phyloP scores from a whole-genome alignment of 2,888 invertebrate species.

The Vanessa cardui region DNA sequence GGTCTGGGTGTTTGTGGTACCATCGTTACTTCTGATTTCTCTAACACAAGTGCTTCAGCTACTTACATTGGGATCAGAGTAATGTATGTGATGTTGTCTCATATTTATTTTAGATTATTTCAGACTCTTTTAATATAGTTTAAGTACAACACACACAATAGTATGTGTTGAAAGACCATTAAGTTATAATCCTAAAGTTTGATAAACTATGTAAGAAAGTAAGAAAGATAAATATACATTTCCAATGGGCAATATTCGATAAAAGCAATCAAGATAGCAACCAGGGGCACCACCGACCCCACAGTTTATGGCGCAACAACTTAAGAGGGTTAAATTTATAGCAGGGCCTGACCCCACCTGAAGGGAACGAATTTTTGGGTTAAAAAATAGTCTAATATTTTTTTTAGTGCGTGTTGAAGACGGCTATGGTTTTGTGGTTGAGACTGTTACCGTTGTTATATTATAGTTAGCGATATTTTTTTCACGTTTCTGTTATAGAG shows the following conservation, averaged over 20 bases:
- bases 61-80: too few relatives aligned
- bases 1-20: too few relatives aligned
- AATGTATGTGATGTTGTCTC: too few relatives aligned
- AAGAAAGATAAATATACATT: slow-evolving; percentile 42
- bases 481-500: too few relatives aligned
- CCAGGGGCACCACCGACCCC: slow-evolving; percentile 51
- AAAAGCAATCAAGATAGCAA: slow-evolving; percentile 71
- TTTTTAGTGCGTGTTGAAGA: slow-evolving; percentile 22
- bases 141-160: too few relatives aligned
- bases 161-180: too few relatives aligned
- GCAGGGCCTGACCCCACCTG: slow-evolving; percentile 60
- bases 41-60: too few relatives aligned
- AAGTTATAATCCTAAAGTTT: background rate
- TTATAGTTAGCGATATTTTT: background rate
- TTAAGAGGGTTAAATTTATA: slow-evolving; percentile 70
- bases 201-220: background rate
- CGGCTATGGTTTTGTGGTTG: background rate
- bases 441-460: background rate
- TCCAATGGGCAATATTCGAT: slow-evolving; percentile 62
- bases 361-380: slow-evolving; percentile 52
- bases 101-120: too few relatives aligned
- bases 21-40: too few relatives aligned
- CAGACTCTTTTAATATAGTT: too few relatives aligned
- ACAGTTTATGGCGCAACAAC: slow-evolving; percentile 66
- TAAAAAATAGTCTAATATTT: slow-evolving; percentile 47